These are phyloP conservation scores for Epinotia nisella DNA, from an alignment of 2,888 invertebrate genomes.

Conservation along the genomic window DNA sequence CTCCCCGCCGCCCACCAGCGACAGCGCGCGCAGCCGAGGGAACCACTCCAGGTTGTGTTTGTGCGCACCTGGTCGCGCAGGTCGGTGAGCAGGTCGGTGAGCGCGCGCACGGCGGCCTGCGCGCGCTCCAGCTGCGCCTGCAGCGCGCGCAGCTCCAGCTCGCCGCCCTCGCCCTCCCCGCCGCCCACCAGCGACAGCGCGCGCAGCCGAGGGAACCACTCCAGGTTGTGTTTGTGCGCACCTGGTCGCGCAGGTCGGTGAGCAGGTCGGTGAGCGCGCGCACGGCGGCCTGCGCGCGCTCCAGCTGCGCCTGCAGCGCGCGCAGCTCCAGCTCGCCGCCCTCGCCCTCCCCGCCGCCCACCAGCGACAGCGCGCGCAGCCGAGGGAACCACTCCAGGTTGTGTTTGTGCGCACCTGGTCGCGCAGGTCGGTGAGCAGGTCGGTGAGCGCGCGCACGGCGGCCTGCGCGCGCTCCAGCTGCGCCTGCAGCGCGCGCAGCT, in stretches of 20 bases:
- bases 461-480: constrained; percentile 88
- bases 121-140: constrained; percentile 86
- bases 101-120: constrained; percentile 87
- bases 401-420: constrained; percentile 91
- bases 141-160: background rate
- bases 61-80: constrained; percentile 88
- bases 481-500: constrained; percentile 6
- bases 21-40: too few species aligned
- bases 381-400: too few species aligned
- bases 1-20: too few species aligned
- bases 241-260: constrained; percentile 92
- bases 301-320: constrained; percentile 66
- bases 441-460: constrained; percentile 89
- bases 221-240: too few species aligned
- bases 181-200: too few species aligned
- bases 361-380: too few species aligned
- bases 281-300: constrained; percentile 88
- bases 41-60: too few species aligned
- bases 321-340: constrained; percentile 45
- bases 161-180: too few species aligned
- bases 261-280: constrained; percentile 92
- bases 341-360: too few species aligned
- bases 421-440: constrained; percentile 91
- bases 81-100: constrained; percentile 92
- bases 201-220: too few species aligned